Percentiles rank a stretch among this genome's conserved stretches.
These are phyloP conservation scores for Notarius quadriscutis DNA, from an alignment of 2,113 vertebrate species.

Conservation along the genomic window DNA sequence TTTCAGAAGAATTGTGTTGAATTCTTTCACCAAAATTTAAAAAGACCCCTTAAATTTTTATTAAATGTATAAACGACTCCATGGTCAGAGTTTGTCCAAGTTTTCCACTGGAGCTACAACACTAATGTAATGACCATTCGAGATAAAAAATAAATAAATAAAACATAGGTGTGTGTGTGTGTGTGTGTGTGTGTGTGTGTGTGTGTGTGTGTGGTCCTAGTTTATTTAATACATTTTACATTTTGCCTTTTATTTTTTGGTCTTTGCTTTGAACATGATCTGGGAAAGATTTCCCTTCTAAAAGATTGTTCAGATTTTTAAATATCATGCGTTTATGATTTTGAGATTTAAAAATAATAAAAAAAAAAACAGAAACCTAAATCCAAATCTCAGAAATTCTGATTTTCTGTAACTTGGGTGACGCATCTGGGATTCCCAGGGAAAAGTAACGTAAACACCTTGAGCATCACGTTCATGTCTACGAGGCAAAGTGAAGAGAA, in stretches of 20 bases:
- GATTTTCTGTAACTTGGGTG: neutral
- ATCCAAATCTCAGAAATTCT: neutral
- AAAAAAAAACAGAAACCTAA: no score
- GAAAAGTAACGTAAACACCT: no score
- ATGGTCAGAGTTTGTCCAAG: no score
- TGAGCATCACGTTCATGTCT: no score
- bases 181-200: no score
- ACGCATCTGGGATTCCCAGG: neutral
- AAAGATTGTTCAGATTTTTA: neutral
- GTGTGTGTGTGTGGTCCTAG: no score
- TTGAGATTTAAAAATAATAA: neutral
- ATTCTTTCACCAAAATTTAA: neutral
- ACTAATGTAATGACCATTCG: neutral
- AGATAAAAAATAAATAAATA: no score
- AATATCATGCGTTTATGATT: neutral
- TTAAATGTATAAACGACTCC: no score
- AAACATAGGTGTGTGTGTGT: no score
- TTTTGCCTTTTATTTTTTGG: neutral
- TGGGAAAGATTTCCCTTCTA: neutral
- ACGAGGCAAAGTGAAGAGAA: no score
- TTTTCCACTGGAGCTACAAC: neutral
- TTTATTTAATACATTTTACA: neutral
- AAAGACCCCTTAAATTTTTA: no score
- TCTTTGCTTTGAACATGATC: neutral
- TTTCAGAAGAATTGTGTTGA: neutral